phyloP scores from a whole-genome alignment of 2,888 invertebrate genomes.

The Teleogryllus oceanicus region DNA sequence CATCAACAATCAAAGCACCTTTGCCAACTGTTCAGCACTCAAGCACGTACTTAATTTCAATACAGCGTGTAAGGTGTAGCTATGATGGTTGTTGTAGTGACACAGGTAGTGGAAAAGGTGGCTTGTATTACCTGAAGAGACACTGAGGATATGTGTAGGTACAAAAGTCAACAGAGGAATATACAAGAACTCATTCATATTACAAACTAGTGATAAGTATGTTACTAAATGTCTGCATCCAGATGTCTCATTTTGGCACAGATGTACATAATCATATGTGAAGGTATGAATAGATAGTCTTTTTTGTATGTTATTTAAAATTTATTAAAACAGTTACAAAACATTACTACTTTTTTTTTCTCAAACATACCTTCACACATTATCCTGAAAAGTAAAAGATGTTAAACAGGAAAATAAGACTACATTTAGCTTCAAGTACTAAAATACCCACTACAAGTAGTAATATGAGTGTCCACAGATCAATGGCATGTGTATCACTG shows the following conservation, averaged over 20 bases:
- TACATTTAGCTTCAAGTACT: conserved; percentile 19
- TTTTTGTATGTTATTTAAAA: no score
- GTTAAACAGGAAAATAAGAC: conserved; percentile 23
- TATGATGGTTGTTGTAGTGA: conserved; percentile 32
- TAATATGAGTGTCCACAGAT: conserved; percentile 21
- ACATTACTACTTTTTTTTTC: not conserved
- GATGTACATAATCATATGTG: not conserved
- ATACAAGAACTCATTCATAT: not conserved
- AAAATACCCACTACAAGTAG: conserved; percentile 22
- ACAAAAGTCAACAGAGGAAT: conserved; percentile 6
- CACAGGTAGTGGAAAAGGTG: conserved; percentile 22
- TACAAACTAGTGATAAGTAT: not conserved
- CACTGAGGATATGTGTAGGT: conserved; percentile 10
- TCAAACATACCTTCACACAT: conserved; percentile 20
- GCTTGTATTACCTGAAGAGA: not conserved
- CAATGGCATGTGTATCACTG: conserved; percentile 23
- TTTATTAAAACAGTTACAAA: no score
- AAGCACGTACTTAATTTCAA: conserved; percentile 36
- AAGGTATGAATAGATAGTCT: not conserved
- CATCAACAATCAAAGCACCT: conserved; percentile 39
- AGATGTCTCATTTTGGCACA: not conserved
- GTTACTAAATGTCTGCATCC: conserved; percentile 7
- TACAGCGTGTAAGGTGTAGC: conserved; percentile 36
- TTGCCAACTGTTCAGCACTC: conserved; percentile 39
- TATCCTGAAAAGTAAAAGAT: conserved; percentile 21